phyloP scores from a whole-genome alignment of 2,113 vertebrate species.

The Ctenodactylus gundi region DNA sequence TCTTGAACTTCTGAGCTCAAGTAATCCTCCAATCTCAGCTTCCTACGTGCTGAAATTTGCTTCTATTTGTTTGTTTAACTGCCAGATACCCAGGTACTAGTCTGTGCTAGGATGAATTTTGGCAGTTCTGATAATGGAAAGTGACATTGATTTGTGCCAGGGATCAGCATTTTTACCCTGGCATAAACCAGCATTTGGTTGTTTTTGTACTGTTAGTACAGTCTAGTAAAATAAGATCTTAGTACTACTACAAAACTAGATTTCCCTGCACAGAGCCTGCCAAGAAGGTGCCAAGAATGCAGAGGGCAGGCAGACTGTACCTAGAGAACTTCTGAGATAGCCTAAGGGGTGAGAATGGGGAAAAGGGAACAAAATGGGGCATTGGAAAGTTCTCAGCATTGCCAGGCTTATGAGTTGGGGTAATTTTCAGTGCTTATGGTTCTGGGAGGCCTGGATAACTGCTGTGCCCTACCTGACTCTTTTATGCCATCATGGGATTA shows the following conservation, averaged over 20 bases:
- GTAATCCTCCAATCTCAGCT: neutral
- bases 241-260: neutral
- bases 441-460: neutral
- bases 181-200: no score
- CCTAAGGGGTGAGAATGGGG: neutral
- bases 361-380: neutral
- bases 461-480: neutral
- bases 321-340: neutral
- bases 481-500: accelerated
- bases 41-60: neutral
- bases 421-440: neutral
- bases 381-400: accelerated
- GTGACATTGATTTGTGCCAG: neutral
- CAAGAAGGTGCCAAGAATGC: neutral
- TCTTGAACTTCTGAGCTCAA: neutral
- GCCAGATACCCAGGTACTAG: no score
- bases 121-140: no score
- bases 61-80: neutral
- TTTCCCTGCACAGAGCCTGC: neutral
- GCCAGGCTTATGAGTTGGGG: accelerated
- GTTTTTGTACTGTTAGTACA: neutral
- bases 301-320: accelerated
- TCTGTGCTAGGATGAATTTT: no score
- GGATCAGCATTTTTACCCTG: neutral
- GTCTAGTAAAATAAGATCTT: neutral